Base-by-base conservation (phyloP, 2,113 vertebrate genomes). In the Anser cygnoides region DNA sequence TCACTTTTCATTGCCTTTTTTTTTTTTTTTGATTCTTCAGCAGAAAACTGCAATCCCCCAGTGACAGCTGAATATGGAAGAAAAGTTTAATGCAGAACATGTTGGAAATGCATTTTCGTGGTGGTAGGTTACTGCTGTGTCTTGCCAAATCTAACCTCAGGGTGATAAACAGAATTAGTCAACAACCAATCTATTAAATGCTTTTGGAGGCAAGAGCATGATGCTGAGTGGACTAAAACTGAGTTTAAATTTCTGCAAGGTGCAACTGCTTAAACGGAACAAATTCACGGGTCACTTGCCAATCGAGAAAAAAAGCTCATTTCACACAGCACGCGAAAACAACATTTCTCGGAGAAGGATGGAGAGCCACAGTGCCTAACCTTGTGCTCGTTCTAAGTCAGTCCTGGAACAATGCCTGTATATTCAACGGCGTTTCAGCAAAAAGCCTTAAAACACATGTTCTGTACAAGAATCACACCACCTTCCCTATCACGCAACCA, bases 61-160 rank as follows among this genome's bases (percentile, higher is more conserved):
- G 55, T 21, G 25, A 77, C 0, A 67, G 46, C 1, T 0, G 11
- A 86, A 83, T 50, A 83, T 1, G 26, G 44, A 58, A 82, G 14
- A 46, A 25, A 84, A 87, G 35, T 35, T 89, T 88, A 85, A 95
- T 41, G n/a, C 75, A 82, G 41, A 66, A 84, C 44, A 73, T 2
- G 15, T 20, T 74, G 50, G 50, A 79, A 85, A 71, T 43, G 29
- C 52, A 77, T 91, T 83, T 90, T 85, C n/a, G 12, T 67, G 22
- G 59, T 81, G 28, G 46, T 46, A 78, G 46, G 59, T 80, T 83
- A 88, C 41, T 54, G 6, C 63, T 41, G 21, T 44, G 61, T 31
- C 54, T 73, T 66, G 54, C 35, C 78, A 94, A 92, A 82, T 37
- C 41, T 73, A 90, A 90, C 46, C 25, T 59, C 28, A 59, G 28